Evolutionary conservation across 92 coral and sea anemone genomes (phyloP).

Genomic region (Zoanthus sansibaricus): DNA sequence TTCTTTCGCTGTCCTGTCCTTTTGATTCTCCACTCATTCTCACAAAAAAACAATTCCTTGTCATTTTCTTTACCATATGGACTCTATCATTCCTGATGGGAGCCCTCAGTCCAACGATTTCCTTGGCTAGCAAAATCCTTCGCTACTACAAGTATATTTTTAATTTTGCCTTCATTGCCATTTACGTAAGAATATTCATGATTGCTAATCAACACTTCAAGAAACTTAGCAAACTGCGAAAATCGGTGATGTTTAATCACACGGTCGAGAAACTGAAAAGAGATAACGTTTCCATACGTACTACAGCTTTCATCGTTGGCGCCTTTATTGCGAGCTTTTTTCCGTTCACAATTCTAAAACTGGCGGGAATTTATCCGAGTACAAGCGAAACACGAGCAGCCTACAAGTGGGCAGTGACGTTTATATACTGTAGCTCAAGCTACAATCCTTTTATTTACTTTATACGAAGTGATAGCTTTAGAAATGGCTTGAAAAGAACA

Average conservation of each 20-base stretch:
- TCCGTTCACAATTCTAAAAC: conserved; percentile 33
- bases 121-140: background rate
- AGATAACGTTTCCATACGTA: conserved; percentile 31
- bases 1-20: conserved; percentile 24
- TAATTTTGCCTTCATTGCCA: conserved; percentile 28
- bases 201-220: conserved; percentile 40
- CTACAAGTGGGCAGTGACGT: conserved; percentile 34
- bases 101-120: background rate
- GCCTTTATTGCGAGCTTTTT: conserved; percentile 27
- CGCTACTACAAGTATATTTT: conserved; percentile 47
- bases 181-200: conserved; percentile 22
- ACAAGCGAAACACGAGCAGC: conserved; percentile 23
- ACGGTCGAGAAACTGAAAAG: conserved; percentile 23
- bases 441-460: conserved; percentile 48
- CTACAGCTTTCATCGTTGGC: conserved; percentile 27
- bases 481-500: conserved; percentile 38
- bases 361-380: conserved; percentile 5
- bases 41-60: background rate
- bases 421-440: conserved; percentile 35
- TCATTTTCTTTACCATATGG: conserved; percentile 2
- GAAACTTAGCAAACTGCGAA: conserved; percentile 37
- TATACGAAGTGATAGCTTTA: conserved; percentile 35
- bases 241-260: conserved; percentile 40
- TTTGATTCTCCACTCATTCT: conserved; percentile 13
- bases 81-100: conserved; percentile 11